Evolutionary conservation across 1,140 invertebrate genomes (phyloP).

Genomic region (Lepidurus packardi): DNA sequence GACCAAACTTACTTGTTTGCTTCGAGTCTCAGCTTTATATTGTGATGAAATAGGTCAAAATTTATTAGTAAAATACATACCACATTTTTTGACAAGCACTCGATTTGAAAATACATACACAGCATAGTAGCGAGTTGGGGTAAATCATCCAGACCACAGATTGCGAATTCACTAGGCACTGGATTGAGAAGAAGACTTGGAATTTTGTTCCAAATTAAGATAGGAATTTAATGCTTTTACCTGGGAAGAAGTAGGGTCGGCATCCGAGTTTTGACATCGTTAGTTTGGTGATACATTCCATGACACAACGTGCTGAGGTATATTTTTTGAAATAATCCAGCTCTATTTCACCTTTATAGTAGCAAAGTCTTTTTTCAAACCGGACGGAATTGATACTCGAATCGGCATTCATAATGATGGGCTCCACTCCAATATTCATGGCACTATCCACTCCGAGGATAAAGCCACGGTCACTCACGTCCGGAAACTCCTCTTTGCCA

Average conservation of each 20-base stretch:
- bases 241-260: slow-evolving; percentile 27
- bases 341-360: not conserved
- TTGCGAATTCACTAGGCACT: not conserved
- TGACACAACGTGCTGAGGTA: not conserved
- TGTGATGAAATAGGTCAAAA: not conserved
- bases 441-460: not conserved
- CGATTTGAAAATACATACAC: not conserved
- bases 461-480: slow-evolving; percentile 9
- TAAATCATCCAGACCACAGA: not conserved
- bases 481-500: slow-evolving; percentile 21
- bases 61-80: not conserved
- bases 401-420: not conserved
- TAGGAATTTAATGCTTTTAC: not conserved
- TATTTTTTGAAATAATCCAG: not conserved
- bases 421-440: slow-evolving; percentile 22
- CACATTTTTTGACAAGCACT: not conserved
- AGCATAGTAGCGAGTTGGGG: not conserved
- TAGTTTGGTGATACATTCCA: slow-evolving; percentile 18
- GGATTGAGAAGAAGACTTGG: not conserved
- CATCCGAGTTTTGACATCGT: slow-evolving; percentile 1
- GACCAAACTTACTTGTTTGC: not conserved
- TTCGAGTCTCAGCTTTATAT: not conserved
- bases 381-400: not conserved
- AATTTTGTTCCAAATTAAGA: too few species aligned
- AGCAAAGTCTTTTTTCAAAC: not conserved